phyloP scores from a whole-genome alignment of 2,888 invertebrate species.

The Leptopilina drosophilae region DNA sequence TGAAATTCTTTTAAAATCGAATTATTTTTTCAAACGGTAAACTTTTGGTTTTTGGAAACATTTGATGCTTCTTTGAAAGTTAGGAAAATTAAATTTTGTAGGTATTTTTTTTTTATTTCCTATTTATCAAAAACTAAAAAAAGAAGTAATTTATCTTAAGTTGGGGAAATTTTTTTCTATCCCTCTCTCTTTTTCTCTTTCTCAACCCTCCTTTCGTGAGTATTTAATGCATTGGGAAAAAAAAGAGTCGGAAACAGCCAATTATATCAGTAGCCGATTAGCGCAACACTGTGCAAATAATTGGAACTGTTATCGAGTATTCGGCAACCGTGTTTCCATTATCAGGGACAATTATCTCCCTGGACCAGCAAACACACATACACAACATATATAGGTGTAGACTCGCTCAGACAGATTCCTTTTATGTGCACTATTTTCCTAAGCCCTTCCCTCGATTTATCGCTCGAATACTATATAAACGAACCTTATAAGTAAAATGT shows the following conservation, averaged over 20 bases:
- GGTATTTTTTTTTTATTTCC: too few species aligned
- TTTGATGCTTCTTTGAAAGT: too few species aligned
- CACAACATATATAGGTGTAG: conserved; percentile 43
- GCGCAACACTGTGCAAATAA: conserved; percentile 49
- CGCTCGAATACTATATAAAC: conserved; percentile 28
- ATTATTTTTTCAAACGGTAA: too few species aligned
- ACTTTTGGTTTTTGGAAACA: too few species aligned
- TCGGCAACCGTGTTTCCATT: conserved; percentile 62
- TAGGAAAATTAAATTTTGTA: too few species aligned
- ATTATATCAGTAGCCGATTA: conserved; percentile 57
- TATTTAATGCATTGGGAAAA: neutral
- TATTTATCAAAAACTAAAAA: too few species aligned
- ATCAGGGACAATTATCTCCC: conserved; percentile 61
- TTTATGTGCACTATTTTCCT: conserved; percentile 44
- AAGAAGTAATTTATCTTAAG: too few species aligned
- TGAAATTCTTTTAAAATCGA: too few species aligned
- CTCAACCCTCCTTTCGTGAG: neutral
- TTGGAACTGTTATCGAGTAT: conserved; percentile 57
- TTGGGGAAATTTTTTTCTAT: too few species aligned
- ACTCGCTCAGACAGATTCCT: conserved; percentile 54
- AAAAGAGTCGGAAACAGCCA: conserved; percentile 46
- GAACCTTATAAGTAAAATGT: conserved; percentile 59
- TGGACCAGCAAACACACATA: conserved; percentile 51
- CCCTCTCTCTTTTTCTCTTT: too few species aligned
- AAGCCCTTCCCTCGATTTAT: conserved; percentile 38